A percentile compares a stretch with the other conserved stretches of the same genome.
phyloP scores from a whole-genome alignment of 2,797 vertebrate species.

The Perodicticus potto region DNA sequence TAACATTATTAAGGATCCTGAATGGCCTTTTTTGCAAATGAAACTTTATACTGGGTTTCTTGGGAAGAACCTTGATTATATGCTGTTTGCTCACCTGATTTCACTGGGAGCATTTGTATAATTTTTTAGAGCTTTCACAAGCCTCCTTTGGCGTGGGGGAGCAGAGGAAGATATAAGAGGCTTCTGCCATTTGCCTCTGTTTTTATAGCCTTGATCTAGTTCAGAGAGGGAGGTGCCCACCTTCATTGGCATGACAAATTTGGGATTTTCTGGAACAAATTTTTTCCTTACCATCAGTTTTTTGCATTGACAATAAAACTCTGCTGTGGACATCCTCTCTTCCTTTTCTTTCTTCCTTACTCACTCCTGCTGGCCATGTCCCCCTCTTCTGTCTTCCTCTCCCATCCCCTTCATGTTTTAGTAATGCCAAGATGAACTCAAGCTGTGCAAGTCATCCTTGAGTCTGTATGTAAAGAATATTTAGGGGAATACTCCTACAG shows the following conservation, averaged over 20 bases:
- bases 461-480: constrained; percentile 7
- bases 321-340: neutral
- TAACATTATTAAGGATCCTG: neutral
- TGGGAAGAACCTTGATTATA: constrained; percentile 43
- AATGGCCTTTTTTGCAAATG: constrained; percentile 63
- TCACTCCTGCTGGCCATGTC: constrained; percentile 67
- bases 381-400: constrained; percentile 80
- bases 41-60: constrained; percentile 52
- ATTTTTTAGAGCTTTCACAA: constrained; percentile 59
- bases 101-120: constrained; percentile 53
- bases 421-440: constrained; percentile 60
- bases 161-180: constrained; percentile 81
- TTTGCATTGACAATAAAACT: constrained; percentile 40
- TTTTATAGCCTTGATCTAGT: constrained; percentile 56
- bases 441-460: constrained; percentile 48
- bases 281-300: constrained; percentile 29
- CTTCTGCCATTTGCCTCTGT: constrained; percentile 21
- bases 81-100: constrained; percentile 65
- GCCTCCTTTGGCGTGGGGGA: constrained; percentile 67
- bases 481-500: neutral
- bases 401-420: constrained; percentile 67
- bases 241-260: constrained; percentile 48
- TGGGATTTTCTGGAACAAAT: constrained; percentile 47
- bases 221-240: constrained; percentile 59
- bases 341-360: constrained; percentile 47